Evolutionary conservation across 2,797 vertebrate genomes (phyloP), one percentile per base, ranked within the genome.

Genomic region (Mareca penelope): DNA sequence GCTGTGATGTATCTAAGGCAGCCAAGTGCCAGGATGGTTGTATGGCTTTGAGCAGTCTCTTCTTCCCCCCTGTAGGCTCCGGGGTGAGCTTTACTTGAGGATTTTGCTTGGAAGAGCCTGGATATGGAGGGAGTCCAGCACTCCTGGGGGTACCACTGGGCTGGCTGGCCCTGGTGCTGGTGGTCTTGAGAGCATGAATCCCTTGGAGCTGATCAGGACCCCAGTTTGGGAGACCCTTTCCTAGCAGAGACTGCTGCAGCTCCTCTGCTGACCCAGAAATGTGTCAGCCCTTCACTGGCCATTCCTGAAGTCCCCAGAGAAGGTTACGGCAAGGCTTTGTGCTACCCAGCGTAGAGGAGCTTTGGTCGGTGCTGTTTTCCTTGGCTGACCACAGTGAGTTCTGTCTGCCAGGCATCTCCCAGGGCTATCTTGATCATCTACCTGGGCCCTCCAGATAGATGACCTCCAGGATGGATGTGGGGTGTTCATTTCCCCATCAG

Each of bases 381-480:
- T 64, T 33, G 60, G 26, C 68, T 88, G 48, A 14, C 15, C 48
- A 29, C 18, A 63, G 46, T 37, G 42, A 13, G 15, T 26, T 65
- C 59, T 28, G 9, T 28, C 52, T 29, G 17, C 53, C 42, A 22
- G 21, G 21, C 13, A 52, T 46, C 29, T 63, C 39, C 48, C 17
- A 13, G 52, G 10, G 13, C 24, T 55, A 1, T 16, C 60, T 59
- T 56, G 29, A 55, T 63, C 48, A 10, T 33, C 39, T 40, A 1
- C 9, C 1, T 0, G 11, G 4, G 4, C 12, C 22, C 39, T 71
- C 55, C 29, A 50, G 4, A 50, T 1, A 1, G 40, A 2, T 18
- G 28, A 56, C 0, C 3, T 67, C 16, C 31, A 53, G 21, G 24
- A 18, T 5, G 21, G 37, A 73, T 64, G 4, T 2, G 5, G 29